Base-by-base conservation (phyloP, 2,888 invertebrate genomes). In the Xylocampa areola region DNA sequence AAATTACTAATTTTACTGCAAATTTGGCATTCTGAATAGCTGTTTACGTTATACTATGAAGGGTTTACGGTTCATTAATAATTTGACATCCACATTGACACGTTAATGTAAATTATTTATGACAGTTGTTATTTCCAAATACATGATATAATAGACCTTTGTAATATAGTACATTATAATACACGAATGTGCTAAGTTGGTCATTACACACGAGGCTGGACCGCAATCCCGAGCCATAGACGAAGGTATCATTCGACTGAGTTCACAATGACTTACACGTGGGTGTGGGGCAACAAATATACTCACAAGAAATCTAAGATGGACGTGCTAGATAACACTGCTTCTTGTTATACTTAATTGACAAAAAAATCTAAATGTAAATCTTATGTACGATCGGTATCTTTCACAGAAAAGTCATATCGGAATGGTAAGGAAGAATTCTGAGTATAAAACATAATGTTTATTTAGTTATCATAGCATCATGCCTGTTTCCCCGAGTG, bases 281-380 rank as follows among this genome's bases (percentile, higher is more conserved):
- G n/a, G n/a, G n/a, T n/a, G n/a, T n/a, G n/a, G n/a, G n/a, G n/a
- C n/a, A n/a, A n/a, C n/a, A n/a, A n/a, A n/a, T n/a, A n/a, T n/a
- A n/a, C n/a, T n/a, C n/a, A n/a, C n/a, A 39, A 33, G 14, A 33
- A n/a, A 39, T 32, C n/a, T 11, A 16, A 50, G 53, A 52, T 30
- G 5, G 3, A 33, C 27, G 29, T 35, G 39, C 14, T 4, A 4
- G 29, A 41, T 59, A n/a, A 13, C 7, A 30, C n/a, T n/a, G n/a
- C 32, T 60, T 16, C 27, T 43, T 37, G 40, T 36, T 21, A 30
- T n/a, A 37, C 8, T 27, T 45, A 30, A 36, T 30, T 25, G 23
- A 16, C 4, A n/a, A 36, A 59, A 40, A 58, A 6, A 25, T 48
- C 19, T 41, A 14, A 41, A 59, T 59, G 13, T 11, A 23, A 6